Evolutionary conservation across 2,113 vertebrate genomes (phyloP).

Genomic region (Strix aluco): DNA sequence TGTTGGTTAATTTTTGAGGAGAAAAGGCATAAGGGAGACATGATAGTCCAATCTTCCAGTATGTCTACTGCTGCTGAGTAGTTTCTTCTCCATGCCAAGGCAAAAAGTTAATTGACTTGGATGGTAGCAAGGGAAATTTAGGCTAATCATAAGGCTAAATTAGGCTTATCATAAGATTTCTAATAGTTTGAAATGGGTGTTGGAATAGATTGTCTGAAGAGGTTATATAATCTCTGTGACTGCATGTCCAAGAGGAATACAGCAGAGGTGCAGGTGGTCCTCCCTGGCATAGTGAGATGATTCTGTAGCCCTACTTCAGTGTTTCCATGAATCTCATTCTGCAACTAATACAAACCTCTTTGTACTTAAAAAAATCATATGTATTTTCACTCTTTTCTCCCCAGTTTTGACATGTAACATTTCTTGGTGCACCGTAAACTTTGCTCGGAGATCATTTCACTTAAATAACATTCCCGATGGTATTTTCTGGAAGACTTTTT

Average conservation of each 20-base stretch:
- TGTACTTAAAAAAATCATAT: rapidly evolving
- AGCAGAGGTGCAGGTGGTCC: background rate
- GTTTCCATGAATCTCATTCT: background rate
- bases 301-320: background rate
- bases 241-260: background rate
- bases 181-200: background rate
- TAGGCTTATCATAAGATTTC: background rate
- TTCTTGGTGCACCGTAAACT: background rate
- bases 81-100: background rate
- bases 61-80: background rate
- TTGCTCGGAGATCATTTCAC: background rate
- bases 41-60: background rate
- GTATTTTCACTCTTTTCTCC: background rate
- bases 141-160: background rate
- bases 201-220: background rate
- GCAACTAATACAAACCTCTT: background rate
- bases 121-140: background rate
- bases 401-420: background rate
- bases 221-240: background rate
- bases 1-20: background rate
- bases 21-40: background rate
- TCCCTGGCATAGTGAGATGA: background rate
- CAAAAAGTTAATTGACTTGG: background rate
- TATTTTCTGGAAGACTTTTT: background rate
- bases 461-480: background rate